phyloP scores from a whole-genome alignment of 2,888 invertebrate genomes.

The Stenodera caucasica region DNA sequence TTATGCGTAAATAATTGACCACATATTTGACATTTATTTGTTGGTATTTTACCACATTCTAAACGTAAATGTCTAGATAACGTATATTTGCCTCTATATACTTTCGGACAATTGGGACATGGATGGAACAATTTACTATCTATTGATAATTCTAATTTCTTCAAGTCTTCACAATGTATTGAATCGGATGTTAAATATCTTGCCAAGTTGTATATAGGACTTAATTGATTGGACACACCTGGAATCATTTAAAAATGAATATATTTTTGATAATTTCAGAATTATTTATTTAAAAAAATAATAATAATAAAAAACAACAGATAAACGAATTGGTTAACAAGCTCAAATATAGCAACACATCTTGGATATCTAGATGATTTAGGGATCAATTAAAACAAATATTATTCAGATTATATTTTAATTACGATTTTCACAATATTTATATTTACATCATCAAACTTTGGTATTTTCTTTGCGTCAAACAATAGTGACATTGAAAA shows the following conservation, averaged over 20 bases:
- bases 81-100: conserved; percentile 47
- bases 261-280: conserved; percentile 1
- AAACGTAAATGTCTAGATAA: conserved; percentile 52
- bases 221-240: conserved; percentile 15
- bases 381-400: background rate
- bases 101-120: conserved; percentile 49
- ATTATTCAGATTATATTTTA: background rate
- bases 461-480: background rate
- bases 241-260: conserved; percentile 23
- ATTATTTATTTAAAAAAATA: conserved; percentile 2
- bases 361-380: background rate
- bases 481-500: background rate
- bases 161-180: conserved; percentile 20
- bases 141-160: conserved; percentile 30
- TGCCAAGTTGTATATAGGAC: conserved; percentile 18
- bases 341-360: conserved; percentile 1
- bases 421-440: background rate
- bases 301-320: conserved; percentile 5
- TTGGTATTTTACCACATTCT: conserved; percentile 55
- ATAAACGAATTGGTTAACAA: conserved; percentile 16
- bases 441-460: background rate
- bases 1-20: conserved; percentile 48
- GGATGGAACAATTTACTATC: conserved; percentile 30
- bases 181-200: conserved; percentile 21
- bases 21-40: conserved; percentile 44